Conservation (phyloP, 2,113 vertebrate genomes). For the Orcinus orca region DNA sequence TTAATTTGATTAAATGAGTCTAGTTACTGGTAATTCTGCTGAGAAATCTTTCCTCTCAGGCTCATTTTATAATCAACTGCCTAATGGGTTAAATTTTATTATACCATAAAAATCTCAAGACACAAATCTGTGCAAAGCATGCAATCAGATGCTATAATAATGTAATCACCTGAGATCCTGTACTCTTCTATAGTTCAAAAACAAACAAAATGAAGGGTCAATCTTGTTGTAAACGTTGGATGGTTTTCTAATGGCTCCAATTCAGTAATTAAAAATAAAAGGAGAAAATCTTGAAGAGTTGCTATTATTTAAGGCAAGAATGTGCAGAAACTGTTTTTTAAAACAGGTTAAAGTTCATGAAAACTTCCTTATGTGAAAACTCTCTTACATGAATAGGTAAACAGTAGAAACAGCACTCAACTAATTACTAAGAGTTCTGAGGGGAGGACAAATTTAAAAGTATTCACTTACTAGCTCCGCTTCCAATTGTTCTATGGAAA, state of each 20-base stretch:
- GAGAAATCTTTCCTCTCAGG: background rate
- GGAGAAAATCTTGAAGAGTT: background rate
- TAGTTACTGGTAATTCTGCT: background rate
- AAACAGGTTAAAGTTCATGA: background rate
- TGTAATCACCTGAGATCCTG: constrained; percentile 10
- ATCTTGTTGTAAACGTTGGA: background rate
- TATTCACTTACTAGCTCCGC: constrained; percentile 95
- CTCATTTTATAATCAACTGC: background rate
- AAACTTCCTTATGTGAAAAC: background rate
- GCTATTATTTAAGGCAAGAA: background rate
- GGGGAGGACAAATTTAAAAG: constrained; percentile 3
- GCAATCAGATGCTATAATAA: background rate
- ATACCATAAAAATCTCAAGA: background rate
- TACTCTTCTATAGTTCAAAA: background rate
- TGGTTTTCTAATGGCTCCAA: background rate
- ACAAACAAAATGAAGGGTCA: background rate
- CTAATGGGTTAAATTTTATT: background rate
- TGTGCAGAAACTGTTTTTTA: background rate
- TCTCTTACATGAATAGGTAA: constrained; percentile 10
- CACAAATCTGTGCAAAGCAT: constrained; percentile 17
- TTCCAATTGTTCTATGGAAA: constrained; percentile 99
- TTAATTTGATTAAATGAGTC: background rate
- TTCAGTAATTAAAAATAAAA: constrained; percentile 18
- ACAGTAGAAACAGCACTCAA: background rate
- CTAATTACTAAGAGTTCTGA: background rate